Conservation (phyloP, 2,113 vertebrate genomes). For the Atractosteus spatula region DNA sequence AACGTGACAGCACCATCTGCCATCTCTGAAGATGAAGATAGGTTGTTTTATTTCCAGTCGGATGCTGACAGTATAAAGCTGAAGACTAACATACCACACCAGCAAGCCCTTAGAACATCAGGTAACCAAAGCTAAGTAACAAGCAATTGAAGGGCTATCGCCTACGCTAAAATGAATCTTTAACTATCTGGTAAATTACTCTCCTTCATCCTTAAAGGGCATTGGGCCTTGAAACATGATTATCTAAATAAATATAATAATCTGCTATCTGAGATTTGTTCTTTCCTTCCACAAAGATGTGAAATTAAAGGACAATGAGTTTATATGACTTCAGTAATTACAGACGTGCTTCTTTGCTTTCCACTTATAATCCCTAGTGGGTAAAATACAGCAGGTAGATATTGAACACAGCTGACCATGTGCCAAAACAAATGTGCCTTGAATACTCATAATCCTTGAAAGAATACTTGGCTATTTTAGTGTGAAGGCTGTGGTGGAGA, state of each 20-base stretch:
- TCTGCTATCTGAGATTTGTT: neutral
- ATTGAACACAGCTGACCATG: slow-evolving; percentile 44
- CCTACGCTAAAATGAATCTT: neutral
- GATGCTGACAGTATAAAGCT: neutral
- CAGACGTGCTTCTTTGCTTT: slow-evolving; percentile 46
- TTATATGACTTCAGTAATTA: slow-evolving; percentile 7
- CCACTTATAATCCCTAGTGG: slow-evolving; percentile 39
- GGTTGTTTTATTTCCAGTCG: neutral
- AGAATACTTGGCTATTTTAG: slow-evolving; percentile 37
- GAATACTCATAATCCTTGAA: slow-evolving; percentile 40
- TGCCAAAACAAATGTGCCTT: slow-evolving; percentile 50
- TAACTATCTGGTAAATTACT: neutral
- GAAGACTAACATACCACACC: neutral
- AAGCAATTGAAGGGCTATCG: neutral
- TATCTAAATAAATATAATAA: neutral
- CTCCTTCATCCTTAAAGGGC: neutral
- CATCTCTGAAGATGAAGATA: neutral
- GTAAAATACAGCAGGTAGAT: slow-evolving; percentile 41
- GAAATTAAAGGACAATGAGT: neutral
- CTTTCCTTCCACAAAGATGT: no score
- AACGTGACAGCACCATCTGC: neutral
- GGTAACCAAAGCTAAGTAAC: neutral
- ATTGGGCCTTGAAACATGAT: neutral
- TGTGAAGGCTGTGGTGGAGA: neutral
- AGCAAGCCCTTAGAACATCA: neutral